Percentiles rank a stretch among this genome's conserved stretches.
Conservation (phyloP, 1,140 invertebrate species). For the Monochamus saltuarius region DNA sequence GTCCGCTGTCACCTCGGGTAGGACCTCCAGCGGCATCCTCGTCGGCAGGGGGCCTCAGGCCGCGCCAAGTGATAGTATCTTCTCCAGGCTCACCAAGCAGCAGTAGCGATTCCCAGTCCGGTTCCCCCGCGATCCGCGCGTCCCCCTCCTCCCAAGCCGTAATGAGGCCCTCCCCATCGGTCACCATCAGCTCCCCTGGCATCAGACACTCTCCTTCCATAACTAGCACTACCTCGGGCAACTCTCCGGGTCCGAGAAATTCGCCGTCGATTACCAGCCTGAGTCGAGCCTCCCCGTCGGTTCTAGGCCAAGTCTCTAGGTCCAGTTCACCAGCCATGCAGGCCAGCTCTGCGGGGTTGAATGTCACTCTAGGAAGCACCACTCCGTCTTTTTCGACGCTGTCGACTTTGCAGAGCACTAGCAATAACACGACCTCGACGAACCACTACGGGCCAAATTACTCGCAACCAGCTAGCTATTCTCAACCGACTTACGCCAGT, state of each 20-base stretch:
- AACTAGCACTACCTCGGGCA: slow-evolving; percentile 44
- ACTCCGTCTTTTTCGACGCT: slow-evolving; percentile 47
- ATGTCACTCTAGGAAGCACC: slow-evolving; percentile 57
- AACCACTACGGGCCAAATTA: slow-evolving; percentile 22
- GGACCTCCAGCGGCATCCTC: slow-evolving; percentile 39
- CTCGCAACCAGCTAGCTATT: slow-evolving; percentile 34
- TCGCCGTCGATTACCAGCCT: slow-evolving; percentile 44
- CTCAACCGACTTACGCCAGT: slow-evolving; percentile 53
- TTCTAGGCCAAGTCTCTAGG: slow-evolving; percentile 42
- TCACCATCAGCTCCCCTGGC: slow-evolving; percentile 30
- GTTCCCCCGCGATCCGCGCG: slow-evolving; percentile 47
- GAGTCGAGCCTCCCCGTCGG: slow-evolving; percentile 47
- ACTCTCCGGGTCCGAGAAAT: slow-evolving; percentile 43
- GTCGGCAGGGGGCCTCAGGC: slow-evolving; percentile 43
- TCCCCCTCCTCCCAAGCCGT: slow-evolving; percentile 35
- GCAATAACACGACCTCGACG: slow-evolving; percentile 50
- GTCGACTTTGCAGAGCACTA: slow-evolving; percentile 46
- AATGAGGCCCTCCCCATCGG: slow-evolving; percentile 41
- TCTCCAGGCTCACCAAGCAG: slow-evolving; percentile 73
- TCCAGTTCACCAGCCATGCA: slow-evolving; percentile 56
- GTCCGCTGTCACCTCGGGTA: slow-evolving; percentile 62
- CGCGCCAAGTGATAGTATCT: slow-evolving; percentile 70
- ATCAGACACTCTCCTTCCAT: slow-evolving; percentile 45
- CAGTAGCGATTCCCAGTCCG: slow-evolving; percentile 66
- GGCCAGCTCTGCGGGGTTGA: slow-evolving; percentile 59